These are phyloP conservation scores for Cyclopterus lumpus DNA, from an alignment of 2,797 vertebrate genomes.

Conservation along the genomic window DNA sequence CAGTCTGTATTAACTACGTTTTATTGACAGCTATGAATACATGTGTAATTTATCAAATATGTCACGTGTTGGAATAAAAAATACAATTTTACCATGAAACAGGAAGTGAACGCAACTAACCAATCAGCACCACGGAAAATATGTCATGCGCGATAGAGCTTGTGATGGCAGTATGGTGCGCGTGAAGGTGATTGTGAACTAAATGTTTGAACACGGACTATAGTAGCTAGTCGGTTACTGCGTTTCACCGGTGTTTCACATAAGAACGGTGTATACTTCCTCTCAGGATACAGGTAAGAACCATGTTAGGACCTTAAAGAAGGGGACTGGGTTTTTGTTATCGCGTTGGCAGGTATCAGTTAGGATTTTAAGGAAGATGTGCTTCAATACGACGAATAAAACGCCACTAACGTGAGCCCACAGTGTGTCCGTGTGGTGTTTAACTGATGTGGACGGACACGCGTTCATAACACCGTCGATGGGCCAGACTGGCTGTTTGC, in stretches of 20 bases:
- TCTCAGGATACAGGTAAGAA: background rate
- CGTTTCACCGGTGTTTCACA: background rate
- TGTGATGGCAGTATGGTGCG: background rate
- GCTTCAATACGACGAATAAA: no score
- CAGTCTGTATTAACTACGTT: no score
- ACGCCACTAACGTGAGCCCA: no score
- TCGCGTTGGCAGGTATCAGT: no score
- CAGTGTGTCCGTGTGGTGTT: no score
- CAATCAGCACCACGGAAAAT: slow-evolving; percentile 24
- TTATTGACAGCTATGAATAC: rapidly evolving
- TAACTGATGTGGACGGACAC: no score
- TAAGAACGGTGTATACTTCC: background rate
- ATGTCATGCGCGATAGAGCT: slow-evolving; percentile 2
- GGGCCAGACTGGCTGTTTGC: no score
- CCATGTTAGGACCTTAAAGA: background rate
- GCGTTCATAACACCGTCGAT: background rate
- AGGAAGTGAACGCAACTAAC: slow-evolving; percentile 28
- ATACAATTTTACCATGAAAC: background rate
- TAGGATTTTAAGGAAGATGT: no score
- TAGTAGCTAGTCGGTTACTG: rapidly evolving
- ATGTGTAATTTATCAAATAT: background rate
- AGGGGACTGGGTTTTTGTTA: background rate
- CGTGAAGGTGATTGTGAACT: slow-evolving; percentile 48
- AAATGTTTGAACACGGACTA: rapidly evolving
- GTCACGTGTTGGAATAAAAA: background rate